Conservation (phyloP, 2,113 vertebrate genomes). For the Potamarius usumacintae region DNA sequence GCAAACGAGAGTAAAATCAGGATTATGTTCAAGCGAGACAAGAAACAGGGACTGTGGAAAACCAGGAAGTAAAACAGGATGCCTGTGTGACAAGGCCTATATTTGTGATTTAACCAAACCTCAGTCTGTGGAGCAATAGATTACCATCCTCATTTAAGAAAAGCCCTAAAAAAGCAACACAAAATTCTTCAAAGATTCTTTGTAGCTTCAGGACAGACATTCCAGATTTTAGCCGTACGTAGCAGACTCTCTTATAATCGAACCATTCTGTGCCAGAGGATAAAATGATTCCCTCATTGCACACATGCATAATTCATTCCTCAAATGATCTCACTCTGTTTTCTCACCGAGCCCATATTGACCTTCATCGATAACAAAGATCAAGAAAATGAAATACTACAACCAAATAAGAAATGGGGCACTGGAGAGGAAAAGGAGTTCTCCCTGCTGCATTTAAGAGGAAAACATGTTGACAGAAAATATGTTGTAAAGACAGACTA, state of each 20-base stretch:
- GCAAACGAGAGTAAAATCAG: neutral
- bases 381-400: slow-evolving; percentile 19
- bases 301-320: slow-evolving; percentile 19
- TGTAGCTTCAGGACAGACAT: slow-evolving; percentile 5
- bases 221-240: slow-evolving; percentile 9
- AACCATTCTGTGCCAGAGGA: slow-evolving; percentile 19
- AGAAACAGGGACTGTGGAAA: neutral
- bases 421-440: neutral
- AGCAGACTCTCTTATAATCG: slow-evolving; percentile 30
- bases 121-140: neutral
- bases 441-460: neutral
- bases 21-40: neutral
- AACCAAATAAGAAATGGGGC: slow-evolving; percentile 5
- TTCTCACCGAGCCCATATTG: slow-evolving; percentile 23
- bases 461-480: slow-evolving; percentile 31
- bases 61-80: neutral
- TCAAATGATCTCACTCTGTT: slow-evolving; percentile 27
- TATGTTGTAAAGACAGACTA: neutral
- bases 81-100: neutral
- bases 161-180: slow-evolving; percentile 19
- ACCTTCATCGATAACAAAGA: slow-evolving; percentile 32
- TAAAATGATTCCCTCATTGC: slow-evolving; percentile 28
- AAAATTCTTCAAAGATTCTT: neutral
- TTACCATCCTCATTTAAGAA: neutral
- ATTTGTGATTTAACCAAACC: neutral